Evolutionary conservation across 2,113 vertebrate species (phyloP), one percentile per base, ranked within the genome.

Genomic region (Apaloderma vittatum): DNA sequence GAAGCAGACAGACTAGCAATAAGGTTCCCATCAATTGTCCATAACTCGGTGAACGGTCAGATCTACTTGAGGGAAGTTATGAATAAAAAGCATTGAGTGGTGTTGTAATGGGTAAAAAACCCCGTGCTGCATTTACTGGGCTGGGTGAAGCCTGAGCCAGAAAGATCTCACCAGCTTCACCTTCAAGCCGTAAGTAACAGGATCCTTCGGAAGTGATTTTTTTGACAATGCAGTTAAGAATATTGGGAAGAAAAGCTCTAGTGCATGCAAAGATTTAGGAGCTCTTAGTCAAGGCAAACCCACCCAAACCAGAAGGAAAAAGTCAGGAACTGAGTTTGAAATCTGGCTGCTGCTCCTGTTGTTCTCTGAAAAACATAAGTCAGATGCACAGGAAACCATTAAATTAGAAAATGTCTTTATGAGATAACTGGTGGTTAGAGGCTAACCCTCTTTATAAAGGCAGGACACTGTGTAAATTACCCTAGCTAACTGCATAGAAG

Each of bases 341-440:
- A 49, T 58, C 94, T 89, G 84, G 55, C 72, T 90, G 87, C 86
- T 51, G 45, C 86, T 90, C 79, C 26, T 93, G 34, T 79, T 48
- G 15, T 77, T 94, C 54, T 8, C 65, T 84, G 83, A 86, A 95
- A 78, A 89, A 70, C 62, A 1, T 72, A 88, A 90, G 75, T 95
- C 87, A 94, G 65, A 83, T 92, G 86, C 61, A 70, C 55, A 86
- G 94, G 96, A 97, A 97, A 46, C 92, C 78, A 76, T 95, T 94
- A 89, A 96, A 97, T 97, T 95, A 93, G 91, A 95, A 96, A 97
- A 93, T 83, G 59, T 87, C 93, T 95, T 96, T 96, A 88, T 96
- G 94, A 96, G 95, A 97, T 95, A 96, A 94, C 82, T 92, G 63
- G 91, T 88, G 66, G 74, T 80, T 86, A 82, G 85, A 89, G 57